phyloP scores from a whole-genome alignment of 2,797 vertebrate genomes.

The Enteromius thamalakanensis region DNA sequence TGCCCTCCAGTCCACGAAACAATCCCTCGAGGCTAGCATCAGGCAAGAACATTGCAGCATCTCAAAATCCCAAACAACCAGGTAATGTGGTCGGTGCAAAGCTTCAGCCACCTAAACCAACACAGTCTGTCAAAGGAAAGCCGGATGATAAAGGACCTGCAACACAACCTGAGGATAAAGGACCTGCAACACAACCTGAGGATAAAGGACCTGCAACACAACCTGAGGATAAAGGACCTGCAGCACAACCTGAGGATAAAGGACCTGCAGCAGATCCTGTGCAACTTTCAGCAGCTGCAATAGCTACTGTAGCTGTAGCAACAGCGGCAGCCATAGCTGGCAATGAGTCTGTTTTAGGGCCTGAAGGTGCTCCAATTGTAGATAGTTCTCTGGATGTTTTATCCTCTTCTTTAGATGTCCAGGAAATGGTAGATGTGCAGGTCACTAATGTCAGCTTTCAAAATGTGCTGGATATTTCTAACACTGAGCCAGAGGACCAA shows the following conservation, averaged over 20 bases:
- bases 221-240: not conserved
- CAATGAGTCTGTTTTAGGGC: constrained; percentile 49
- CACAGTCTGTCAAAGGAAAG: constrained; percentile 62
- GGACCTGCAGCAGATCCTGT: constrained; percentile 4
- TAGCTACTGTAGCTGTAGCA: constrained; percentile 11
- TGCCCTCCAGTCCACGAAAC: constrained; percentile 49
- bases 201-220: constrained; percentile 4
- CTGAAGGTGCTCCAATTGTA: constrained; percentile 53
- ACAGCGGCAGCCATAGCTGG: constrained; percentile 17
- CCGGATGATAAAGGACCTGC: not conserved
- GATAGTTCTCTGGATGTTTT: not conserved
- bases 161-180: not conserved
- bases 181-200: not conserved
- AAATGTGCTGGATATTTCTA: constrained; percentile 61
- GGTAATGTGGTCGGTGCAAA: constrained; percentile 55
- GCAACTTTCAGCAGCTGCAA: constrained; percentile 13
- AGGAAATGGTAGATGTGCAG: constrained; percentile 47
- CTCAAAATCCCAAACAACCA: constrained; percentile 62
- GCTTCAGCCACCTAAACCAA: constrained; percentile 65
- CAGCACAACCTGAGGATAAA: not conserved
- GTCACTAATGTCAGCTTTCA: constrained; percentile 34
- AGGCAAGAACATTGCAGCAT: constrained; percentile 59
- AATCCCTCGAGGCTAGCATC: constrained; percentile 48
- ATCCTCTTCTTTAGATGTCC: constrained; percentile 15
- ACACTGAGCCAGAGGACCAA: constrained; percentile 23